These are phyloP conservation scores for Rhynchophorus ferrugineus DNA, from an alignment of 1,140 invertebrate species.

Conservation along the genomic window DNA sequence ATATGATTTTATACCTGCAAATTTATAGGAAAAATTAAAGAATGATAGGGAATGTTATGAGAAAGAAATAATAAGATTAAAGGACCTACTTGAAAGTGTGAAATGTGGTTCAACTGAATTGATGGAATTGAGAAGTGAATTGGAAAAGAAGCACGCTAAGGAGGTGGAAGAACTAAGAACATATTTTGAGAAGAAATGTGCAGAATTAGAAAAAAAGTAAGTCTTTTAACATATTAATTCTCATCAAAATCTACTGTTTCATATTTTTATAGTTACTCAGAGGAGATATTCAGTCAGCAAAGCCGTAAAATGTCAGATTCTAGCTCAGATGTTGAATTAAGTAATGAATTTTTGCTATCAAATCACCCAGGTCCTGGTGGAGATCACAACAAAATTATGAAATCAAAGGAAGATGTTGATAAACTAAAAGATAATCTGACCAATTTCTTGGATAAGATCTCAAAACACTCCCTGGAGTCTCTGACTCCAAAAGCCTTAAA, in stretches of 20 bases:
- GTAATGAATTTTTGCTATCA: conserved; percentile 16
- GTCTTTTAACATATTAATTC: conserved; percentile 18
- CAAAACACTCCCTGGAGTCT: conserved; percentile 22
- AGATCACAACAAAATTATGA: conserved; percentile 18
- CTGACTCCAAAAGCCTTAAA: conserved; percentile 25
- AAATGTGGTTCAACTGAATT: conserved; percentile 47
- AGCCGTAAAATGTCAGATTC: conserved; percentile 50
- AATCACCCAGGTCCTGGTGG: conserved; percentile 26
- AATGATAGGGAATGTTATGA: conserved; percentile 41
- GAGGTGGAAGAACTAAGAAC: conserved; percentile 69
- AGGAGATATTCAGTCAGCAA: conserved; percentile 63
- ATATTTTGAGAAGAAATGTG: conserved; percentile 70
- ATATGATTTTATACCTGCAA: conserved; percentile 26
- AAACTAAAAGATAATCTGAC: conserved; percentile 25
- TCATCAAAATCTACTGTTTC: not conserved
- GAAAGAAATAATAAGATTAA: conserved; percentile 43
- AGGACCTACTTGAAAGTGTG: conserved; percentile 42
- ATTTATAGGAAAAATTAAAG: conserved; percentile 29
- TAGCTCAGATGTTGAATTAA: conserved; percentile 36
- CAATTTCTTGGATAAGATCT: conserved; percentile 16
- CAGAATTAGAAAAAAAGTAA: conserved; percentile 67
- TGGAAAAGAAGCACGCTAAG: conserved; percentile 56
- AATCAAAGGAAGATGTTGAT: conserved; percentile 26
- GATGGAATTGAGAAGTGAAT: conserved; percentile 46
- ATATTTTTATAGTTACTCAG: conserved; percentile 47